These are phyloP conservation scores for Poecilia latipinna DNA, from an alignment of 2,113 vertebrate species.

Conservation along the genomic window DNA sequence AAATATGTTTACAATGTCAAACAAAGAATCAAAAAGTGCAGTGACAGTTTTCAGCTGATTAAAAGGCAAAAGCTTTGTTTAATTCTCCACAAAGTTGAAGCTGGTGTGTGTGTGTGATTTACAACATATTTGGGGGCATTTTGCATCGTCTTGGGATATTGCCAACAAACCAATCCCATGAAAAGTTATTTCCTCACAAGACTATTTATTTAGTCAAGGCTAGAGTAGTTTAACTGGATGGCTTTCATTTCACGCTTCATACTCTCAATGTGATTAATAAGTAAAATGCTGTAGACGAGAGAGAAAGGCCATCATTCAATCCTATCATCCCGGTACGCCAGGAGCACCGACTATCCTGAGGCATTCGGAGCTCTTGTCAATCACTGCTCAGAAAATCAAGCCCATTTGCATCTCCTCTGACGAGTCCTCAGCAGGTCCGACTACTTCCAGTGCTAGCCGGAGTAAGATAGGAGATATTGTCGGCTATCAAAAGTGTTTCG, in stretches of 20 bases:
- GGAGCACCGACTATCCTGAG: conserved; percentile 51
- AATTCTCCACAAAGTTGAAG: conserved; percentile 45
- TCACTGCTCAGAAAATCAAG: conserved; percentile 58
- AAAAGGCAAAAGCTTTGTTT: conserved; percentile 26
- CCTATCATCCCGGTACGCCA: conserved; percentile 62
- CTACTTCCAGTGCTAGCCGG: conserved; percentile 10
- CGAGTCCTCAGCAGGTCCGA: conserved; percentile 38
- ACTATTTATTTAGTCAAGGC: conserved; percentile 79
- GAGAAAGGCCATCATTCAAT: conserved; percentile 73
- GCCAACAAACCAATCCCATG: conserved; percentile 69
- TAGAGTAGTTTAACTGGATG: conserved; percentile 73
- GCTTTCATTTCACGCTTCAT: conserved; percentile 84
- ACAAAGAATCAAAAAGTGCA: neutral
- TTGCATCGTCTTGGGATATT: conserved; percentile 65
- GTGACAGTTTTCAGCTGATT: conserved; percentile 2
- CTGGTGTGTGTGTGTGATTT: conserved; percentile 48
- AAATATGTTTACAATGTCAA: neutral
- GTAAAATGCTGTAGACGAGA: conserved; percentile 77
- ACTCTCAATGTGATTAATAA: conserved; percentile 83
- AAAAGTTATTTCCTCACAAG: conserved; percentile 71
- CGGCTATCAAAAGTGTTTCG: conserved; percentile 11
- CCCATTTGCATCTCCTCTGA: conserved; percentile 54
- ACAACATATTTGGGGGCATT: conserved; percentile 52
- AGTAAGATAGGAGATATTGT: conserved; percentile 19
- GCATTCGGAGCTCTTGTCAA: conserved; percentile 67